These are phyloP conservation scores for Chymomyza amoena DNA, from an alignment of 2,888 invertebrate genomes.

Conservation along the genomic window DNA sequence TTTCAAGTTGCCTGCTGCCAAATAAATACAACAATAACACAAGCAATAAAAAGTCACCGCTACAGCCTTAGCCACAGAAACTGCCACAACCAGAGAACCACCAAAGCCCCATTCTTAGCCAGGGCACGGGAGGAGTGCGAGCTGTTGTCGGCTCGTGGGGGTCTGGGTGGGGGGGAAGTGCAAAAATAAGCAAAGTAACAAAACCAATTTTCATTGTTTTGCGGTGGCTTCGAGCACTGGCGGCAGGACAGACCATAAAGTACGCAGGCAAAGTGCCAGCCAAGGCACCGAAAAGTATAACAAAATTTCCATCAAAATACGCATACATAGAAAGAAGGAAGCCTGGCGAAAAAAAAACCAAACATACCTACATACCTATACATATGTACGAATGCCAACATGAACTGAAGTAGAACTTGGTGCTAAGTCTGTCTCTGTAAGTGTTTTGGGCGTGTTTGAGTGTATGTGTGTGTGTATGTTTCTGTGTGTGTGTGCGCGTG, in stretches of 20 bases:
- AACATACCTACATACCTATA: not conserved
- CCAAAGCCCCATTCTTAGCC: slow-evolving; percentile 51
- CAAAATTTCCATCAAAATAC: slow-evolving; percentile 52
- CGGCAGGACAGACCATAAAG: slow-evolving; percentile 8
- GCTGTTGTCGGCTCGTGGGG: not conserved
- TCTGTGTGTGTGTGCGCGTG: slow-evolving; percentile 2
- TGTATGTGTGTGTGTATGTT: slow-evolving; percentile 6
- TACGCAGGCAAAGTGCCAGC: slow-evolving; percentile 32
- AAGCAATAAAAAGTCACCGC: slow-evolving; percentile 66
- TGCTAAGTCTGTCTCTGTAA: slow-evolving; percentile 4
- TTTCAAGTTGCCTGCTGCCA: slow-evolving; percentile 44
- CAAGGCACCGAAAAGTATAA: slow-evolving; percentile 32
- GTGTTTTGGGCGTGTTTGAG: slow-evolving; percentile 25
- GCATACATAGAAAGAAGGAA: slow-evolving; percentile 10
- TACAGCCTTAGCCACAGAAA: slow-evolving; percentile 22
- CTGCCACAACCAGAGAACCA: slow-evolving; percentile 40
- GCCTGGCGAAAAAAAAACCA: slow-evolving; percentile 3
- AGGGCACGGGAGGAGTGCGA: not conserved
- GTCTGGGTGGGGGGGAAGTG: slow-evolving; percentile 1
- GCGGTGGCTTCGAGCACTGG: slow-evolving; percentile 50
- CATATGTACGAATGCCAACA: slow-evolving; percentile 51
- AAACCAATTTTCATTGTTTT: slow-evolving; percentile 74
- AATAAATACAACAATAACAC: slow-evolving; percentile 68
- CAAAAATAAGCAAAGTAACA: slow-evolving; percentile 57
- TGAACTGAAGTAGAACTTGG: slow-evolving; percentile 52